Evolutionary conservation across 2,888 invertebrate species (phyloP), one percentile per base, ranked within the genome.

Genomic region (Acheta domesticus): DNA sequence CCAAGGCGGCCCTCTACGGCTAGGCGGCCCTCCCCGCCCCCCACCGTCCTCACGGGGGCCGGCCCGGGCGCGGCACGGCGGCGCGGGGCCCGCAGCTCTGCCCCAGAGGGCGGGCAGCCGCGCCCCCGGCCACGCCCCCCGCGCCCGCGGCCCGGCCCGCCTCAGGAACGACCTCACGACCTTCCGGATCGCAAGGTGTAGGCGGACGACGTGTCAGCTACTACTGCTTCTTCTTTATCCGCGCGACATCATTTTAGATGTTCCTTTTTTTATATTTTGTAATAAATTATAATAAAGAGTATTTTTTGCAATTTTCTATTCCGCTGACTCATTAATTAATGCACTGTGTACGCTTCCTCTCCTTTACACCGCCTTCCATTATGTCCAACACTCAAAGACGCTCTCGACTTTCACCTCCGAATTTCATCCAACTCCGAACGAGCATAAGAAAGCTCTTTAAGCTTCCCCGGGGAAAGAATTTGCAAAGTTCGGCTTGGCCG

Each of bases 361-460:
- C 62, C 62, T 62, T 62, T 62, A 62, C 62, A 19, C 62, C n/a
- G 62, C 62, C 36, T 62, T 62, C 62, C 62, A 62, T n/a, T 62
- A 14, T 62, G 14, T n/a, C 16, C n/a, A 36, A 36, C 36, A 36
- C 36, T 36, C 36, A 36, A 36, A 36, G 36, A n/a, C 62, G n/a
- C n/a, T 62, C 62, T 62, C 62, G 62, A 62, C 62, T n/a, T 62
- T 62, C n/a, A 14, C n/a, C 62, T 19, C 62, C n/a, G 62, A 62
- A 36, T 36, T 36, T 36, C 36, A 36, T 36, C 36, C 36, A 36
- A 36, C 36, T 36, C 36, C 36, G 36, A 36, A 36, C 36, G 36
- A 36, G 36, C 36, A 36, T 36, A 36, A 36, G 36, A 36, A 36
- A 4, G 62, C n/a, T 14, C 62, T 62, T 19, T 62, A 62, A 62